Conservation (phyloP, 2,113 vertebrate species). For the Pontoporia blainvillei region DNA sequence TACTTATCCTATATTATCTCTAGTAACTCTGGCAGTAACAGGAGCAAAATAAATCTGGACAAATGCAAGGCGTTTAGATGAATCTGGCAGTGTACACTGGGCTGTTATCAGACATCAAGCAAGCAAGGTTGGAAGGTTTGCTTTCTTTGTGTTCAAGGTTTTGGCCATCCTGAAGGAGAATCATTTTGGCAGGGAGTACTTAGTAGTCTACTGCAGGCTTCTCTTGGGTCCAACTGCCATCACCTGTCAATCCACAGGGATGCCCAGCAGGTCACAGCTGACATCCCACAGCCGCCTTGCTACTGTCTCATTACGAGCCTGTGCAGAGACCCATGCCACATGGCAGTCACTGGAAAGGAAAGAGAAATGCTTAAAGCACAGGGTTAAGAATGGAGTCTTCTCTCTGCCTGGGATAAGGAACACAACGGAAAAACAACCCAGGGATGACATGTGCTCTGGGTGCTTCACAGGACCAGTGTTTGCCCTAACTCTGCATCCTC, state of each 20-base stretch:
- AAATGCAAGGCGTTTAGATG: not conserved
- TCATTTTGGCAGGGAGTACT: not conserved
- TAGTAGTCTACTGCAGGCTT: not conserved
- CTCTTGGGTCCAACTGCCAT: not conserved
- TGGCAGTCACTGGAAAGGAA: constrained; percentile 87
- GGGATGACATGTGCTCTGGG: not conserved
- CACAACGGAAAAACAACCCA: not conserved
- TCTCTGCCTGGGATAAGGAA: not conserved
- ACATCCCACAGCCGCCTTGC: constrained; percentile 89
- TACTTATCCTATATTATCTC: not conserved
- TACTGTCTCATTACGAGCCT: constrained; percentile 87
- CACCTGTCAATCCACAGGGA: constrained; percentile 87
- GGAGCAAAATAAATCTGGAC: not conserved
- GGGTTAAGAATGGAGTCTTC: not conserved
- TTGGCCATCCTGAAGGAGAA: not conserved
- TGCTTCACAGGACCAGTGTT: not conserved
- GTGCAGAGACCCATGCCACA: constrained; percentile 87
- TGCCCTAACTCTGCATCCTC: not conserved
- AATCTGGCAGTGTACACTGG: not conserved
- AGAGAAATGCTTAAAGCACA: constrained; percentile 4
- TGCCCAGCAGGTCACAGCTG: constrained; percentile 92
- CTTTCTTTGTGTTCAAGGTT: not conserved
- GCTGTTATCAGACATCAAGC: not conserved
- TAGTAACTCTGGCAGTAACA: not conserved
- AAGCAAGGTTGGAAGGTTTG: not conserved